Conservation (phyloP, 2,797 vertebrate genomes). For the Pangasius sanitwongsei region DNA sequence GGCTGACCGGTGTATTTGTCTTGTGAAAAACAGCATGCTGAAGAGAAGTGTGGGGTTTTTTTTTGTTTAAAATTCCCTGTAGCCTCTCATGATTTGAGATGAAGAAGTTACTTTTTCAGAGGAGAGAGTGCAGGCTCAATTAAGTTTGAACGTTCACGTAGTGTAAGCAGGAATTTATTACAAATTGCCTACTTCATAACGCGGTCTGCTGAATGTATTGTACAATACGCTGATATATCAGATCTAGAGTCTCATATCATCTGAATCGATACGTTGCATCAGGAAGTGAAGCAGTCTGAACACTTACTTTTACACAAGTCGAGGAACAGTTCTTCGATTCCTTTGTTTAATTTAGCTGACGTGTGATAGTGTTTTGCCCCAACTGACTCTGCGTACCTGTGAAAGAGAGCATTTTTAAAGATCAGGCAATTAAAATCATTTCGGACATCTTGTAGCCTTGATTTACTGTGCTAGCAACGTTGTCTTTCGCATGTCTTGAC, state of each 20-base stretch:
- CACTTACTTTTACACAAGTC: conserved; percentile 96
- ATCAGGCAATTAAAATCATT: neutral
- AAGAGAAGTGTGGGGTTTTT: too few species aligned
- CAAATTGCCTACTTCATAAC: neutral
- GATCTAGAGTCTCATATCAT: neutral
- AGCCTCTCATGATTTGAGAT: neutral
- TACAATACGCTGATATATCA: neutral
- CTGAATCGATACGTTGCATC: neutral
- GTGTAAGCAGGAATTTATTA: neutral
- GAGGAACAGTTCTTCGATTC: conserved; percentile 97
- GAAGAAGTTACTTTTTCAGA: neutral
- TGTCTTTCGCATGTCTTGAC: neutral
- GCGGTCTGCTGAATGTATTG: neutral
- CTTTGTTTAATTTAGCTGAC: conserved; percentile 97
- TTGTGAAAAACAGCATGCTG: neutral
- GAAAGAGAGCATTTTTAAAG: conserved; percentile 17
- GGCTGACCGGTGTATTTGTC: too few species aligned
- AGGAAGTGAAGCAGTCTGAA: neutral
- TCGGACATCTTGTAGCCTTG: neutral
- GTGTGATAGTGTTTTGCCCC: conserved; percentile 98
- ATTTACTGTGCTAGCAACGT: neutral
- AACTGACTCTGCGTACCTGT: conserved; percentile 93
- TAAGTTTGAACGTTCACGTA: neutral
- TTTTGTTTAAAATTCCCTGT: neutral
- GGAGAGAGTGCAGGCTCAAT: neutral